Evolutionary conservation across 2,888 invertebrate species (phyloP), one percentile per base, ranked within the genome.

Genomic region (Acanthosepion pharaonis): DNA sequence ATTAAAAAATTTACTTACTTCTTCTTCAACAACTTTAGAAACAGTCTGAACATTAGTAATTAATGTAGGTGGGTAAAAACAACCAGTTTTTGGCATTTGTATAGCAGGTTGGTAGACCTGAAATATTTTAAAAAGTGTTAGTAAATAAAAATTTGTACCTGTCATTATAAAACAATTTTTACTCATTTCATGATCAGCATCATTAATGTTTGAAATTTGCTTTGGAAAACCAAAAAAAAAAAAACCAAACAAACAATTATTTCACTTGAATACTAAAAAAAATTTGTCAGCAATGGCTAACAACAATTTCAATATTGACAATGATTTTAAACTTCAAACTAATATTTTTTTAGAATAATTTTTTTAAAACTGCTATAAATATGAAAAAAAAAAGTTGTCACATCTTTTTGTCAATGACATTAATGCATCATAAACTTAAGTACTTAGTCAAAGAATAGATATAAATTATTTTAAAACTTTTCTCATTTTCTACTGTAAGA

Each of bases 11-110:
- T n/a, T n/a, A 78, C 28, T 93, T 97, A 98, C 96, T 98, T 98
- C 96, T 97, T 97, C 97, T 18, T 96, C 96, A 18, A 97, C 97
- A 33, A 97, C 97, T 94, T 97, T 97, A 91, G 98, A 98, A 49
- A 97, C 97, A 18, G 97, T 97, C 96, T 98, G 98, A 55, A 97
- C 97, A 94, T 97, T 97, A 91, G 97, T 97, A 95, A 97, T 97
- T 94, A 97, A 96, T 6, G 97, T 97, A 4, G 97, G 97, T 3
- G 97, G 97, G 95, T 97, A 97, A 96, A 96, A 97, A 95, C 96
- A 96, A 4, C 97, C 97, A 55, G 95, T 94, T 48, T 95, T 95
- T 15, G 97, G 97, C 33, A 96, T 95, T 92, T 95, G 95, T 0
- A 95, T 95, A 94, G 95, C 94, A 20, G 96, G 96, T 95, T 97